Conservation (phyloP, 1,140 invertebrate species). For the Drosophila sproati region DNA sequence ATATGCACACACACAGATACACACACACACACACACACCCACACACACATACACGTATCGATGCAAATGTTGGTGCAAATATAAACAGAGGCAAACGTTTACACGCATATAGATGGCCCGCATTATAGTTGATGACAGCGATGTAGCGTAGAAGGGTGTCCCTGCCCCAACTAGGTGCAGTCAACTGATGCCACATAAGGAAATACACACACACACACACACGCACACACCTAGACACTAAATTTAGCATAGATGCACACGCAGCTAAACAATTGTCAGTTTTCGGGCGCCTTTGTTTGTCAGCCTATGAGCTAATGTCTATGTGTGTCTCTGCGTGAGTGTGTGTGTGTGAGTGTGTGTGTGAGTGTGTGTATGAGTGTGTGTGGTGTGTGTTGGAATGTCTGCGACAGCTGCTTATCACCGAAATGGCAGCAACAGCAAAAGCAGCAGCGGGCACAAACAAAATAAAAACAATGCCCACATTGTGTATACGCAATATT, state of each 20-base stretch:
- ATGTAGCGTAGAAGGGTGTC: not conserved
- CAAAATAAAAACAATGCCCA: constrained; percentile 24
- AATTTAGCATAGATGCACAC: constrained; percentile 49
- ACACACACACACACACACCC: constrained; percentile 17
- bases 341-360: not conserved
- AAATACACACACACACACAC: constrained; percentile 36
- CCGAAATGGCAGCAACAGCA: constrained; percentile 64
- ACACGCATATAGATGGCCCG: constrained; percentile 80
- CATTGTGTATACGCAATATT: constrained; percentile 67
- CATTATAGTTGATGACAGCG: constrained; percentile 51
- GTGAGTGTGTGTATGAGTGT: constrained; percentile 3
- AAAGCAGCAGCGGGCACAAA: constrained; percentile 5
- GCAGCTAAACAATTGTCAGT: constrained; percentile 76
- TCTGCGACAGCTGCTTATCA: constrained; percentile 63
- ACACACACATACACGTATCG: constrained; percentile 4
- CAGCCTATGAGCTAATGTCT: not conserved
- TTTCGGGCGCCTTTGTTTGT: constrained; percentile 63
- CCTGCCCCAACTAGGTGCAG: constrained; percentile 62
- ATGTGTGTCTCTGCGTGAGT: not conserved
- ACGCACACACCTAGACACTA: constrained; percentile 5
- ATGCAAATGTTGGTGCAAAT: constrained; percentile 54
- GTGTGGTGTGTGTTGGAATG: constrained; percentile 5
- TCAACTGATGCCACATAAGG: constrained; percentile 56
- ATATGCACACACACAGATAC: not conserved
- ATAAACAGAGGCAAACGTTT: constrained; percentile 63